Conservation (phyloP, 2,888 invertebrate species). For the Stegophylla sp. region DNA sequence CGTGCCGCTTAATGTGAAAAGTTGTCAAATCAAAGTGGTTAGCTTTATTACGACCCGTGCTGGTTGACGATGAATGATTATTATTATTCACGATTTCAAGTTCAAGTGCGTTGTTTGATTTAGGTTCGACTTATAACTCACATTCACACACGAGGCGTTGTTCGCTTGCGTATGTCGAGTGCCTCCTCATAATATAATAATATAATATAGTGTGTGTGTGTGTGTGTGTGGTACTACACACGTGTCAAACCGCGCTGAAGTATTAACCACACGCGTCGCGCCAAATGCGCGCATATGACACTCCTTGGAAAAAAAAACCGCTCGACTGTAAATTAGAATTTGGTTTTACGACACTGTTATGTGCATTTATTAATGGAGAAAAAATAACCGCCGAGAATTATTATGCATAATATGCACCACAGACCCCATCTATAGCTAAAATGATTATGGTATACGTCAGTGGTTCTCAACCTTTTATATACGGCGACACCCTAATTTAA, state of each 20-base stretch:
- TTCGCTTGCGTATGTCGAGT: too few relatives aligned
- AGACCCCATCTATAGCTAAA: too few relatives aligned
- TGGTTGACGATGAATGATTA: not conserved
- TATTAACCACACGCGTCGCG: constrained; percentile 56
- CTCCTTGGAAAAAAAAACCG: constrained; percentile 28
- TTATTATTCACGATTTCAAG: not conserved
- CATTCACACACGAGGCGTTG: not conserved
- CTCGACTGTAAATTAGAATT: constrained; percentile 28
- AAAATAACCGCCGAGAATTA: constrained; percentile 10
- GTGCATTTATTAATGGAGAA: constrained; percentile 18
- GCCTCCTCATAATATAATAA: not conserved
- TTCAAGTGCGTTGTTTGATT: not conserved
- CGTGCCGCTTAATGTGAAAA: too few relatives aligned
- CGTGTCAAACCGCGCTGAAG: constrained; percentile 46
- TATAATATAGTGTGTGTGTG: not conserved
- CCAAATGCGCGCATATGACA: constrained; percentile 36
- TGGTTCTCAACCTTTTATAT: not conserved
- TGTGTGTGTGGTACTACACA: constrained; percentile 21
- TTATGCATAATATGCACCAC: too few relatives aligned
- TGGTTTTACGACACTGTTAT: constrained; percentile 7
- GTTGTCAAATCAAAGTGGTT: too few relatives aligned
- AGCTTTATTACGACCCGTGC: too few relatives aligned
- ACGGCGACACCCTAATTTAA: too few relatives aligned
- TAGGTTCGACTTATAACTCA: not conserved
- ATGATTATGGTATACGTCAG: too few relatives aligned